phyloP scores from a whole-genome alignment of 2,797 vertebrate genomes.

The Sebastes oblongus region DNA sequence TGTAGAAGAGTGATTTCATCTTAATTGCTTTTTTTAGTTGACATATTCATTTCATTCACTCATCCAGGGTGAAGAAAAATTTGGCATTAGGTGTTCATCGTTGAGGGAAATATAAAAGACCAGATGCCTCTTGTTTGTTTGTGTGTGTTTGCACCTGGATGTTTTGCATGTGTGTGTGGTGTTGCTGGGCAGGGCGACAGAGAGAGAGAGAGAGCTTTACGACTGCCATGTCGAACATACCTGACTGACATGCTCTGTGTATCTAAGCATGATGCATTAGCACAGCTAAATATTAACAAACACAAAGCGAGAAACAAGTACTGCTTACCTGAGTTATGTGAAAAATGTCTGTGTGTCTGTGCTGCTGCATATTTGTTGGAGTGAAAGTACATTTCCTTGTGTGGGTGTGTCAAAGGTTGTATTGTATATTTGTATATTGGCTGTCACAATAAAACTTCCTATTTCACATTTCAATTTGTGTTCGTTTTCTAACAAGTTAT shows the following conservation, averaged over 20 bases:
- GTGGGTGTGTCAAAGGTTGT: conserved; percentile 18
- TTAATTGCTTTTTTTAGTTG: background rate
- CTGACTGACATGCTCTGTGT: conserved; percentile 41
- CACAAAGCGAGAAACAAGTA: conserved; percentile 37
- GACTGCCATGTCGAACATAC: conserved; percentile 51
- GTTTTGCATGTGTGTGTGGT: background rate
- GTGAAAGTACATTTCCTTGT: conserved; percentile 36
- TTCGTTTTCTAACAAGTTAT: background rate
- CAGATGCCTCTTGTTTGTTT: background rate
- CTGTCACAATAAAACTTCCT: background rate
- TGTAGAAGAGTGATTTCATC: background rate
- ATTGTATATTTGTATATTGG: background rate
- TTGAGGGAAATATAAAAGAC: conserved; percentile 2
- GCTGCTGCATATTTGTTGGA: conserved; percentile 27
- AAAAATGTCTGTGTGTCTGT: conserved; percentile 16
- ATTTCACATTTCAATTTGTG: background rate
- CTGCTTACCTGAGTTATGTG: conserved; percentile 46
- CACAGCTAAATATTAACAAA: conserved; percentile 37
- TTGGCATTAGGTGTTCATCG: background rate
- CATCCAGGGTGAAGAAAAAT: background rate
- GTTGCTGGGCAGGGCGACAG: conserved; percentile 8
- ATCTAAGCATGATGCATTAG: conserved; percentile 16
- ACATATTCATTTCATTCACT: conserved; percentile 2
- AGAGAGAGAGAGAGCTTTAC: conserved; percentile 5
- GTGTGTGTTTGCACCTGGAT: background rate